A percentile compares a stretch with the other conserved stretches of the same genome.
phyloP scores from a whole-genome alignment of 1,140 invertebrate genomes.

The Temnothorax longispinosus region DNA sequence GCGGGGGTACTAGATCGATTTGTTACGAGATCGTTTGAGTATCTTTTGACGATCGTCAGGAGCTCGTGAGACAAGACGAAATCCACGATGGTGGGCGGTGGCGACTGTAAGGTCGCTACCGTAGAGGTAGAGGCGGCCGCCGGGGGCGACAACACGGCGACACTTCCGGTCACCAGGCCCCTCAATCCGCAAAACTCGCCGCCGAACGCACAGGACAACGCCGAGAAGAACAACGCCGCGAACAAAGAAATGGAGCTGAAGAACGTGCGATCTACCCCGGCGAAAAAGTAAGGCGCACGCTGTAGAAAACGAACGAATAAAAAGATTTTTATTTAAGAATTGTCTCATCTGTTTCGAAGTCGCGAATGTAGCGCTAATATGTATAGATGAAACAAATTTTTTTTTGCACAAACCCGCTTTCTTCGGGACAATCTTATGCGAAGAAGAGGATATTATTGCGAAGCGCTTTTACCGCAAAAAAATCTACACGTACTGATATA shows the following conservation, averaged over 20 bases:
- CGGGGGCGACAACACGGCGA: slow-evolving; percentile 93
- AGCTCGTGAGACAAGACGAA: slow-evolving; percentile 51
- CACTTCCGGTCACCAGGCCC: slow-evolving; percentile 90
- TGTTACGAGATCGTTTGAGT: slow-evolving; percentile 48
- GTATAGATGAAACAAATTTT: neutral
- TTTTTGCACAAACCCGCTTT: neutral
- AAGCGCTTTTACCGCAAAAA: neutral
- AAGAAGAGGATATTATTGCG: neutral
- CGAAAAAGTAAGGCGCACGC: slow-evolving; percentile 89
- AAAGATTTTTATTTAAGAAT: slow-evolving; percentile 17
- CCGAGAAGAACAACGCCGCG: slow-evolving; percentile 92
- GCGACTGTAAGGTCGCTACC: slow-evolving; percentile 94
- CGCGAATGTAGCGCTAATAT: neutral
- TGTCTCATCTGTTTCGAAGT: neutral
- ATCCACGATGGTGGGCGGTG: slow-evolving; percentile 88
- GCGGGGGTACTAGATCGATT: slow-evolving; percentile 25
- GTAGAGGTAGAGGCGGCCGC: slow-evolving; percentile 91
- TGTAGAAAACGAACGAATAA: slow-evolving; percentile 25
- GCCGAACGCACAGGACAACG: slow-evolving; percentile 88
- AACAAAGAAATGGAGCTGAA: slow-evolving; percentile 95
- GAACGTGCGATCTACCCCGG: slow-evolving; percentile 92
- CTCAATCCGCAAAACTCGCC: slow-evolving; percentile 87
- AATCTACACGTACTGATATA: neutral
- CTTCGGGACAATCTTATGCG: neutral
- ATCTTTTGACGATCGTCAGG: slow-evolving; percentile 65